A percentile compares a stretch with the other conserved stretches of the same genome.
Evolutionary conservation across 2,113 vertebrate species (phyloP).

Genomic region (Mesembrinibis cayennensis): DNA sequence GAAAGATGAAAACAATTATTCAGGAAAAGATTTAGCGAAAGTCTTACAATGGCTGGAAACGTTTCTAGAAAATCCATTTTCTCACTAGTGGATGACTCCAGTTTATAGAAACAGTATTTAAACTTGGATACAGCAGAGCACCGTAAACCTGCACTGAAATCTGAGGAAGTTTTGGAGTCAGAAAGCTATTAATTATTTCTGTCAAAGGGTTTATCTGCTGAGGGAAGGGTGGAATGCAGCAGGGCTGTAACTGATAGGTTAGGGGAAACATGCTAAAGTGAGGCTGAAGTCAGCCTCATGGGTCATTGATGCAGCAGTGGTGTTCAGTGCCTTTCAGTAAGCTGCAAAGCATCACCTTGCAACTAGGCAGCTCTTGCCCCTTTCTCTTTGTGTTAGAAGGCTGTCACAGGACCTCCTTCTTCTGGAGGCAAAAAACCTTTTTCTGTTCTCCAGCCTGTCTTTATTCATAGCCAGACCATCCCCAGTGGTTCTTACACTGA

Average conservation of each 20-base stretch:
- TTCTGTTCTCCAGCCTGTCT: not conserved
- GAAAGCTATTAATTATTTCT: not conserved
- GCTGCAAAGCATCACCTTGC: not conserved
- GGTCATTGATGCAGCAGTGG: not conserved
- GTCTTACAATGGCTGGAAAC: not conserved
- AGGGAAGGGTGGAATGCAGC: not conserved
- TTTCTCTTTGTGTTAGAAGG: not conserved
- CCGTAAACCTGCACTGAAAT: not conserved
- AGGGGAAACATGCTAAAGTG: not conserved
- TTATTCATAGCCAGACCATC: not conserved
- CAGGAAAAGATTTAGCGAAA: not conserved
- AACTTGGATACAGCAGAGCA: not conserved
- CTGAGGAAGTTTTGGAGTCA: not conserved
- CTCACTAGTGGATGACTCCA: not conserved
- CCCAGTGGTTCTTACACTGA: not conserved
- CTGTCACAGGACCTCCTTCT: not conserved
- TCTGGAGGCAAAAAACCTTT: not conserved
- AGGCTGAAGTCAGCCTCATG: not conserved
- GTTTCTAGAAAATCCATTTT: not conserved
- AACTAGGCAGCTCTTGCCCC: not conserved
- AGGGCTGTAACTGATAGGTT: not conserved
- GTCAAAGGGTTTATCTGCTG: not conserved
- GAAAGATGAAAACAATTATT: not conserved
- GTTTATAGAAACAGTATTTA: not conserved
- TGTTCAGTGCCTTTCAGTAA: not conserved